Conservation (phyloP, 2,888 invertebrate genomes). For the Lamellibrachia columna region DNA sequence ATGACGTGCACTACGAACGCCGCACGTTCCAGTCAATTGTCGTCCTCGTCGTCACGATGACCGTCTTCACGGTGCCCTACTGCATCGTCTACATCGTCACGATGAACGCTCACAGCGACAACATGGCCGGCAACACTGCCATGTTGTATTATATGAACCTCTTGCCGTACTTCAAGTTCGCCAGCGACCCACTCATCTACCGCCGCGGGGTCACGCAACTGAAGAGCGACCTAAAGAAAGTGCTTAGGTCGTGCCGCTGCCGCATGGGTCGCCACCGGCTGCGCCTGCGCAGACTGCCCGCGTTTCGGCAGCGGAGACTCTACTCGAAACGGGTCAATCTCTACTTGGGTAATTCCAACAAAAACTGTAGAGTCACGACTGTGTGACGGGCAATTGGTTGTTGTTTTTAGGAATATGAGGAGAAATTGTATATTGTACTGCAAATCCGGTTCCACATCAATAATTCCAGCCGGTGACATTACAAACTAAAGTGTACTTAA, state of each 20-base stretch:
- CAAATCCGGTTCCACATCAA: not conserved
- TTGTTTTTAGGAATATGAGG: not conserved
- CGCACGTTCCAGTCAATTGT: constrained; percentile 22
- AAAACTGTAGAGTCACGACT: not conserved
- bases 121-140: not conserved
- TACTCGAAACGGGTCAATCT: not conserved
- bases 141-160: constrained; percentile 23
- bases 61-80: constrained; percentile 22
- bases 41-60: constrained; percentile 18
- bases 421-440: not conserved
- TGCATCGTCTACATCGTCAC: constrained; percentile 1
- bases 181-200: constrained; percentile 21
- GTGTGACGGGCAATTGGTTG: not conserved
- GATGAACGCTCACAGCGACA: not conserved
- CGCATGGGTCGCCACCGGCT: not conserved
- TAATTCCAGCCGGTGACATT: not conserved
- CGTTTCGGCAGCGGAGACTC: not conserved
- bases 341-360: not conserved
- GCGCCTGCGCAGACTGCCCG: constrained; percentile 6
- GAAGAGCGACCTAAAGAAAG: not conserved
- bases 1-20: not conserved
- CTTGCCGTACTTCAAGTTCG: constrained; percentile 21
- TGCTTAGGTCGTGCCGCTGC: constrained; percentile 16
- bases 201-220: constrained; percentile 21
- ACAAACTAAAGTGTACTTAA: not conserved